Percentiles rank a stretch among this genome's conserved stretches.
These are phyloP conservation scores for Trypoxylon attenuatum DNA, from an alignment of 2,888 invertebrate genomes.

Conservation along the genomic window DNA sequence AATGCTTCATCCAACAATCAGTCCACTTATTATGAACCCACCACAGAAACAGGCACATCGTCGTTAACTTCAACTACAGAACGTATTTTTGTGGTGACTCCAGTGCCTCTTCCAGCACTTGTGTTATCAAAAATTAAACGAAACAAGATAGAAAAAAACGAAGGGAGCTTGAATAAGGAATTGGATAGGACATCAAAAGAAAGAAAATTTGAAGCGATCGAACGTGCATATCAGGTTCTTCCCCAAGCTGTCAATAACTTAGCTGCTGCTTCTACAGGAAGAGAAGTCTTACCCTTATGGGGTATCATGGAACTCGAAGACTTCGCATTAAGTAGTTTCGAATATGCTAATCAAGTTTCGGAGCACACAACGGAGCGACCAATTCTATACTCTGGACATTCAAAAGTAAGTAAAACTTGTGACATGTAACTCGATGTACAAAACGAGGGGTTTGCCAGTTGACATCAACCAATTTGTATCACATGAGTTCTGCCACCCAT, in stretches of 20 bases:
- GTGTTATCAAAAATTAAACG: not conserved
- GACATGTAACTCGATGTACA: too few relatives aligned
- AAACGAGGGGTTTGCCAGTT: too few relatives aligned
- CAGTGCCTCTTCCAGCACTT: slow-evolving; percentile 76
- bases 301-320: slow-evolving; percentile 72
- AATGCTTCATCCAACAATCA: too few relatives aligned
- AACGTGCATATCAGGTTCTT: slow-evolving; percentile 70
- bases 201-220: slow-evolving; percentile 60
- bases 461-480: too few relatives aligned
- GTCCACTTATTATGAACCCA: too few relatives aligned
- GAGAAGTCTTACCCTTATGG: slow-evolving; percentile 67
- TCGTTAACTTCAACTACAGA: too few relatives aligned
- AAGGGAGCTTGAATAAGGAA: slow-evolving; percentile 31
- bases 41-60: too few relatives aligned
- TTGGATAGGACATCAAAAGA: too few relatives aligned
- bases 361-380: slow-evolving; percentile 44
- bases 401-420: slow-evolving; percentile 78
- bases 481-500: too few relatives aligned
- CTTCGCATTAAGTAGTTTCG: slow-evolving; percentile 48
- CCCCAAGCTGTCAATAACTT: slow-evolving; percentile 72
- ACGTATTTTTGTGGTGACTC: slow-evolving; percentile 89
- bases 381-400: slow-evolving; percentile 77
- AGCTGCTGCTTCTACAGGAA: slow-evolving; percentile 67
- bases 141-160: not conserved
- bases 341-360: slow-evolving; percentile 23